Conservation (phyloP, 2,113 vertebrate species). For the rat (Rattus norvegicus) region DNA sequence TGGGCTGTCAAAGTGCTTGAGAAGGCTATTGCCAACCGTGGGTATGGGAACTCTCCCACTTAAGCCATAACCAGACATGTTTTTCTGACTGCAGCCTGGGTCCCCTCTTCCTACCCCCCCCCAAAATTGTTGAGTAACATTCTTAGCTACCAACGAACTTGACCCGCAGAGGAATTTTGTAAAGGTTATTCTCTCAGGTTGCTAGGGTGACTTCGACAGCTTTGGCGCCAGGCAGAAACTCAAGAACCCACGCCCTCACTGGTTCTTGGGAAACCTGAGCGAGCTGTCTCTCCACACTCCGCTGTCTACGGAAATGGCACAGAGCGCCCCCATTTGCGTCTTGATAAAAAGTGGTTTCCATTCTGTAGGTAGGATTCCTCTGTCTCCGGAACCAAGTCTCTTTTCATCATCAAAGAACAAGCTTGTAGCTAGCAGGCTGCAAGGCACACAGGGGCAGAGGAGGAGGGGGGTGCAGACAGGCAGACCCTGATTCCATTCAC, state of each 20-base stretch:
- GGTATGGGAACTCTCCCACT: neutral
- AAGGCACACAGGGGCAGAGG: neutral
- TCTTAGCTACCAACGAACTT: neutral
- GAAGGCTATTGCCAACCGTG: neutral
- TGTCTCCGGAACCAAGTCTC: neutral
- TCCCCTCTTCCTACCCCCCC: neutral
- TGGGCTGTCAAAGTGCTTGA: neutral
- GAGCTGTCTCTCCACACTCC: neutral
- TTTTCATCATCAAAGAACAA: constrained; percentile 51
- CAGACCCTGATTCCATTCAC: neutral
- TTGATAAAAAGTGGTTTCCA: constrained; percentile 17
- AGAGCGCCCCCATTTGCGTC: neutral
- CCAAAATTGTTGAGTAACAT: neutral
- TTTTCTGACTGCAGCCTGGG: neutral
- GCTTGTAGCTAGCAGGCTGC: neutral
- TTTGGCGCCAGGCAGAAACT: neutral
- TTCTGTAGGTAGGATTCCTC: constrained; percentile 36
- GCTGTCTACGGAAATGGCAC: neutral
- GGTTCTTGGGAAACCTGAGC: neutral
- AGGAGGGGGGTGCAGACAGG: neutral
- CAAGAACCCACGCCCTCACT: neutral
- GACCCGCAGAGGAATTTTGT: neutral
- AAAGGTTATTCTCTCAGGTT: neutral
- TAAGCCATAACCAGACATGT: fast-evolving
- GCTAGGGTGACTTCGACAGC: neutral